Evolutionary conservation across 2,113 vertebrate species (phyloP), one percentile per base, ranked within the genome.

Genomic region (Entosphenus tridentatus): DNA sequence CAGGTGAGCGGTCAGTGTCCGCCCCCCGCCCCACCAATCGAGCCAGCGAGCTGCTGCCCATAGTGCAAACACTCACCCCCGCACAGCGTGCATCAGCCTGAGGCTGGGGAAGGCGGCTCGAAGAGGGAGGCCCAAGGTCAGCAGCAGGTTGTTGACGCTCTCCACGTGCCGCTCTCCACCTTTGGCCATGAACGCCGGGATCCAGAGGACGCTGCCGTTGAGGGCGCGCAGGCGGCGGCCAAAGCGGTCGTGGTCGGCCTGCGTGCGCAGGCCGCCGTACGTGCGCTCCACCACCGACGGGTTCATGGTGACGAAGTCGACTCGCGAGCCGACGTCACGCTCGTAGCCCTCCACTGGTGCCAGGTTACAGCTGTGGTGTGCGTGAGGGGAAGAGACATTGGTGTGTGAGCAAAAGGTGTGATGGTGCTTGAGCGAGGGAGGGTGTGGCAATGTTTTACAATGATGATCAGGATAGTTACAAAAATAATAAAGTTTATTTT

Each of bases 161-260:
- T 95, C 89, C 70, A 96, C 90, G 0, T 89, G 77, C 74, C 89
- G 86, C 79, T 93, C 89, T 70, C 90, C 92, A 0, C 89, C 87
- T 71, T 91, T 85, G 69, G 90, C 88, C 90, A 95, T 96, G 79
- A 96, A 96, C 1, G 92, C 92, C 0, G 92, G 92, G 74, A 96
- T 95, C 92, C 92, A 96, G 71, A 96, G 82, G 73, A 96, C 87
- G 72, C 88, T 89, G 71, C 86, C 85, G 0, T 86, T 83, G 69
- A 96, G 86, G 73, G 81, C 80, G 55, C 77, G 84, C 2, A 96
- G 83, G 3, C 89, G 82, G 57, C 81, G 84, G 58, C 91, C 75
- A 73, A 96, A 83, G 71, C 86, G 88, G 68, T 83, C 84, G 72
- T 82, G 77, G 87, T 88, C 91, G 0, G 86, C 85, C 14, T 86